Base-by-base conservation (phyloP, 2,113 vertebrate species). In the Callorhinus ursinus region DNA sequence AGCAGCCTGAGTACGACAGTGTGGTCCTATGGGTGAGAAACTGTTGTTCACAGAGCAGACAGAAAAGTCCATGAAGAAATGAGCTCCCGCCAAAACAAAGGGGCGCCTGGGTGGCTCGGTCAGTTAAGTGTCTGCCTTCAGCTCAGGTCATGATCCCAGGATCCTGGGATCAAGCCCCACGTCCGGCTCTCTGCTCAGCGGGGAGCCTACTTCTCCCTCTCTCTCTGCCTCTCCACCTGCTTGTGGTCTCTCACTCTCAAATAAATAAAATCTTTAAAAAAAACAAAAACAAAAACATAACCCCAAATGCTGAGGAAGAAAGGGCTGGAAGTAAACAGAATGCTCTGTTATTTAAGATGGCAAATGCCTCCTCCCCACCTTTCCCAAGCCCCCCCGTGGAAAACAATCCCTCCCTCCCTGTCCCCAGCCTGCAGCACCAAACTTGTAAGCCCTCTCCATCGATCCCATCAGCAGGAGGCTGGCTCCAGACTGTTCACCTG, bases 11-110 rank as follows among this genome's bases (percentile, higher is more conserved):
- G 39, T 31, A 14, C 1, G 46, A n/a, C 55, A 63, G 7, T 1
- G 0, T 1, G 33, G n/a, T 61, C 90, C 67, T 28, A 0, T 0
- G 4, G 61, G 8, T 2, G 33, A 55, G 22, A n/a, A 28, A 61
- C 24, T 39, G 42, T 7, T 22, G 10, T 26, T 86, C 42, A 36
- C 1, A 59, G 77, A 80, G 87, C 4, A 28, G 36, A 84, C 18
- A 22, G 15, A 19, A 74, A 46, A 69, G 22, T 13, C 65, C 51
- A 26, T 0, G 12, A 15, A 31, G 71, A 81, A 95, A 61, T 7
- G 33, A 9, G 2, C n/a, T 71, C 59, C 21, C 2, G 36, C 59
- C 74, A 36, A 39, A 39, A 39, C 39, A 39, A 4, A 39, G 39
- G 39, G 39, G 39, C 4, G 39, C 39, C 39, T 39, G 39, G 39